phyloP scores from a whole-genome alignment of 2,113 vertebrate genomes.

The Microcebus murinus region DNA sequence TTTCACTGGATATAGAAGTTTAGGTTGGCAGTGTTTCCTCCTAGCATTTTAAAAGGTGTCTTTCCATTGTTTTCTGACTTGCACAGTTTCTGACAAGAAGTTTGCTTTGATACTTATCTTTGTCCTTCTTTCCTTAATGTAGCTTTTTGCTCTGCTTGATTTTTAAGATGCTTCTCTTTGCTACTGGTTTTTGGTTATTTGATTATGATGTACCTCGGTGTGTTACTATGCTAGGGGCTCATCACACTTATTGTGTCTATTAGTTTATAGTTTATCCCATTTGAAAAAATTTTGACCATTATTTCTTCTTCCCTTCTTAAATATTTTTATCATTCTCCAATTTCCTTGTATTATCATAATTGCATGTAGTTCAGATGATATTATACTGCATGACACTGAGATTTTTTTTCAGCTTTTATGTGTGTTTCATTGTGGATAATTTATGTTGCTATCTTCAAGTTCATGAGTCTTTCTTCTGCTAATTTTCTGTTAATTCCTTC shows the following conservation, averaged over 20 bases:
- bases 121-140: background rate
- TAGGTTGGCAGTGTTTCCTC: background rate
- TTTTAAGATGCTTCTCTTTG: background rate
- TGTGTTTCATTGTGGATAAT: background rate
- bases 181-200: background rate
- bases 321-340: background rate
- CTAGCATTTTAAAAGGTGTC: background rate
- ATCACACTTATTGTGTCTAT: background rate
- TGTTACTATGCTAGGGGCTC: background rate
- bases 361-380: background rate
- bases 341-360: background rate
- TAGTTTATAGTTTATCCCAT: background rate
- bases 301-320: background rate
- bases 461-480: background rate
- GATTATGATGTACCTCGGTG: background rate
- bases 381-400: background rate
- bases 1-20: background rate
- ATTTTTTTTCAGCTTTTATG: background rate
- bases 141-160: background rate
- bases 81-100: background rate
- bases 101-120: background rate
- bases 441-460: background rate
- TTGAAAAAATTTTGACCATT: background rate
- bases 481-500: background rate
- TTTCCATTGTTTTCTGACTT: background rate